Base-by-base conservation (phyloP, 2,797 vertebrate species). In the Rhinoraja longicauda region DNA sequence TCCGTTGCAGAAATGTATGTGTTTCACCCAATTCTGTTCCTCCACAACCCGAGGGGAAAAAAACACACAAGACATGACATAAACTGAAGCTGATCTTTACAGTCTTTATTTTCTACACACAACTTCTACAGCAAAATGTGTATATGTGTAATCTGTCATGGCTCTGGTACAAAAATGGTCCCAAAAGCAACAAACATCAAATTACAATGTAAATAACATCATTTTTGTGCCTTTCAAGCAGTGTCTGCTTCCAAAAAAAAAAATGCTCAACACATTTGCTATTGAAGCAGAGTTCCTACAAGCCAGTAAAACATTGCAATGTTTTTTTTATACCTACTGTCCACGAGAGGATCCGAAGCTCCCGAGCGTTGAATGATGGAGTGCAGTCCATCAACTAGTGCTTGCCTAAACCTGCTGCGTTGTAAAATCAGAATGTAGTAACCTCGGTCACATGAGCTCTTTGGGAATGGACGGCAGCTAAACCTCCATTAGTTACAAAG, bases 151-250 rank as follows among this genome's bases (percentile, higher is more conserved):
- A 73, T 72, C 36, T 70, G 12, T 24, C 26, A 53, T 91, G 39
- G 64, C 36, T 91, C 90, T 29, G 36, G 45, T 91, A 91, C 70
- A 91, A 91, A 73, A 73, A 67, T 90, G 64, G 64, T 91, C 62
- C 90, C 90, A 91, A 70, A 91, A 91, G 26, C 32, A 92, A 92
- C 10, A 75, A 91, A 67, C 67, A 92, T 39, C 90, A 92, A 73
- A 57, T 53, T 75, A 75, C 36, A 75, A 57, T n/a, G 26, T 24
- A 57, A 29, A 29, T 92, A 57, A 24, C 39, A 53, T 21, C 12
- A 24, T 92, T 73, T 53, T 29, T 53, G 70, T 75, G 75, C 36
- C 70, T 75, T 45, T 29, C 21, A 4, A 86, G 82, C 57, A 53
- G 21, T 91, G 86, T 17, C 59, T 90, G 32, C 45, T 36, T 78